These are phyloP conservation scores for Boloria selene DNA, from an alignment of 2,888 invertebrate species.

Conservation along the genomic window DNA sequence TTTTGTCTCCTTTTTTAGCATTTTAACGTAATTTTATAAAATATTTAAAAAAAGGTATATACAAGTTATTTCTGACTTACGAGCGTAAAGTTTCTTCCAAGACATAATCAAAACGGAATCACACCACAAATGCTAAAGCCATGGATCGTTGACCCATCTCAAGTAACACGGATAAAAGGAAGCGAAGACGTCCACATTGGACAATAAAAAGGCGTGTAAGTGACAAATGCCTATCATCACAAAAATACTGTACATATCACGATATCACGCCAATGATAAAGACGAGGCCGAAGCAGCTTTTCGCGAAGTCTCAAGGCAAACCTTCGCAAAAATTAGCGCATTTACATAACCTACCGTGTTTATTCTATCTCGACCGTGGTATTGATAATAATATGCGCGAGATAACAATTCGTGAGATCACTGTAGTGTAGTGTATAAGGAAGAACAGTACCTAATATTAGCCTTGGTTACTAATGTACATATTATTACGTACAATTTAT, in stretches of 20 bases:
- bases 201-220: slow-evolving; percentile 55
- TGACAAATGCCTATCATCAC: slow-evolving; percentile 56
- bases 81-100: slow-evolving; percentile 56
- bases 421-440: slow-evolving; percentile 51
- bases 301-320: slow-evolving; percentile 66
- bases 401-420: slow-evolving; percentile 61
- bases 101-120: slow-evolving; percentile 41
- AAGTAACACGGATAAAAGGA: slow-evolving; percentile 8
- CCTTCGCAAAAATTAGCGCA: slow-evolving; percentile 77
- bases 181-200: slow-evolving; percentile 19
- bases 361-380: slow-evolving; percentile 36
- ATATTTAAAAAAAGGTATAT: too few relatives aligned
- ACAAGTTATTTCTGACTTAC: slow-evolving; percentile 50
- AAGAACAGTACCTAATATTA: slow-evolving; percentile 45
- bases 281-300: slow-evolving; percentile 71
- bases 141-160: background rate
- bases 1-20: too few relatives aligned
- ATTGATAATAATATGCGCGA: slow-evolving; percentile 41
- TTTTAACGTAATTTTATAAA: too few relatives aligned
- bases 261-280: slow-evolving; percentile 74
- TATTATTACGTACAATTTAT: slow-evolving; percentile 21
- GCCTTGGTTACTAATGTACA: slow-evolving; percentile 28
- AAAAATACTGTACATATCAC: slow-evolving; percentile 68
- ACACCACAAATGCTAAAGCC: slow-evolving; percentile 3
- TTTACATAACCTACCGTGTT: slow-evolving; percentile 63